Evolutionary conservation across 2,797 vertebrate species (phyloP).

Genomic region (Serranus cabrilla): DNA sequence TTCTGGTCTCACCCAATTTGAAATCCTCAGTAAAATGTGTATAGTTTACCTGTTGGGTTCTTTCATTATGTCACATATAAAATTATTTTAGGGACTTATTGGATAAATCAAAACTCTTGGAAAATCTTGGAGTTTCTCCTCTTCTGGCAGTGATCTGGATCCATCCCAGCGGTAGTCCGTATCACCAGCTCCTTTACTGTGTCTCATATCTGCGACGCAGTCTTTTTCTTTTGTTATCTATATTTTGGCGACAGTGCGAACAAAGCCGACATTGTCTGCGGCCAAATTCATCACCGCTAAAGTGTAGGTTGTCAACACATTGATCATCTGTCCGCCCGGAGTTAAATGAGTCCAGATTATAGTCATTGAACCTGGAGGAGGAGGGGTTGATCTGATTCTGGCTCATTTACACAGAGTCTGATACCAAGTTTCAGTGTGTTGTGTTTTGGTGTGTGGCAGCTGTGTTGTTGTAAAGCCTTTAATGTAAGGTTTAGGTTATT

Average conservation of each 20-base stretch:
- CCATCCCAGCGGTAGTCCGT: neutral
- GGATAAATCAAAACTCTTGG: neutral
- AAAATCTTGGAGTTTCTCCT: neutral
- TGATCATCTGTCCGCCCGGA: slow-evolving; percentile 49
- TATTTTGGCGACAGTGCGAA: slow-evolving; percentile 47
- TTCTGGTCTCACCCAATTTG: too few relatives aligned
- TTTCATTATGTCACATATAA: neutral
- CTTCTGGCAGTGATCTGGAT: neutral
- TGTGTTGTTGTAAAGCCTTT: slow-evolving; percentile 60
- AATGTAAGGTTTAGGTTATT: slow-evolving; percentile 55
- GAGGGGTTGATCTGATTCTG: slow-evolving; percentile 26
- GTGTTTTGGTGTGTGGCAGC: slow-evolving; percentile 51
- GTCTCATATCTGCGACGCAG: slow-evolving; percentile 13
- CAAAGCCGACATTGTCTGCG: slow-evolving; percentile 59
- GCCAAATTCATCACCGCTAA: slow-evolving; percentile 45
- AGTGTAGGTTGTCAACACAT: slow-evolving; percentile 67
- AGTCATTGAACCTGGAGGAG: slow-evolving; percentile 58
- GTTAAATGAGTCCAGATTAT: slow-evolving; percentile 70
- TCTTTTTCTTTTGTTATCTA: slow-evolving; percentile 29
- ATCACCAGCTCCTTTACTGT: neutral
- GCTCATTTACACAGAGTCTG: slow-evolving; percentile 37
- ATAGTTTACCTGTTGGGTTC: neutral
- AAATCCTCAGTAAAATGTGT: neutral
- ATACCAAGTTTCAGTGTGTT: slow-evolving; percentile 21
- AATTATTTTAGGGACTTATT: neutral